Evolutionary conservation across 2,797 vertebrate genomes (phyloP).

Genomic region (Enteromius mattozi): DNA sequence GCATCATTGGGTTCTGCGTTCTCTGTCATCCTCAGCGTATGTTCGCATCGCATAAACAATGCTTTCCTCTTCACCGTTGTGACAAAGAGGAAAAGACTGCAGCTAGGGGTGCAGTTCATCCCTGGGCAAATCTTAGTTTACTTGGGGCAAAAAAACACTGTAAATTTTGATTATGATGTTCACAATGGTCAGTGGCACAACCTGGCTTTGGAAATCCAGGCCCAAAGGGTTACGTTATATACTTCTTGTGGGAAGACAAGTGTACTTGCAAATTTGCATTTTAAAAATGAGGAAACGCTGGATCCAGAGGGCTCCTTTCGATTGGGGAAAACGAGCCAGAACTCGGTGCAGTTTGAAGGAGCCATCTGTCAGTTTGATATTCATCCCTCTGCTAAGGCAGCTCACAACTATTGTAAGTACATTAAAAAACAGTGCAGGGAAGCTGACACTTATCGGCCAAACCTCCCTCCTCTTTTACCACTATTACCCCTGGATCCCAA

Average conservation of each 20-base stretch:
- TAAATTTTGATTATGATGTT: slow-evolving; percentile 89
- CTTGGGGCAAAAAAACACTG: slow-evolving; percentile 86
- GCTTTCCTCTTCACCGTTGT: slow-evolving; percentile 91
- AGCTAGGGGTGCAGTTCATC: slow-evolving; percentile 91
- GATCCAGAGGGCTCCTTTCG: slow-evolving; percentile 91
- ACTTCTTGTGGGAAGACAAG: slow-evolving; percentile 90
- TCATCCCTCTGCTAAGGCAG: slow-evolving; percentile 91
- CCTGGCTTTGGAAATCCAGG: slow-evolving; percentile 86
- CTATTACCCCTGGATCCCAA: slow-evolving; percentile 77
- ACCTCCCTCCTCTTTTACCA: slow-evolving; percentile 81
- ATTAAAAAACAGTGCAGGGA: slow-evolving; percentile 95
- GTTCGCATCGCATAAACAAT: slow-evolving; percentile 92
- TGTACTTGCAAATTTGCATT: slow-evolving; percentile 82
- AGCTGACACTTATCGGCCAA: slow-evolving; percentile 85
- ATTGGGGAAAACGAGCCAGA: slow-evolving; percentile 90
- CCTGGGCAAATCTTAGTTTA: slow-evolving; percentile 87
- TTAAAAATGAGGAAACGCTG: slow-evolving; percentile 82
- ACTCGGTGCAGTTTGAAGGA: slow-evolving; percentile 92
- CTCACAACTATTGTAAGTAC: slow-evolving; percentile 97
- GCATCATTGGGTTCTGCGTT: slow-evolving; percentile 79
- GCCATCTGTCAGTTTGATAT: slow-evolving; percentile 97
- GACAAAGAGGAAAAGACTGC: slow-evolving; percentile 86
- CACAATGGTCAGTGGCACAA: slow-evolving; percentile 94
- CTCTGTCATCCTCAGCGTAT: slow-evolving; percentile 89
- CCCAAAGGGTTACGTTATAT: slow-evolving; percentile 84